Conservation (phyloP, 2,797 vertebrate species). For the Spatula clypeata region DNA sequence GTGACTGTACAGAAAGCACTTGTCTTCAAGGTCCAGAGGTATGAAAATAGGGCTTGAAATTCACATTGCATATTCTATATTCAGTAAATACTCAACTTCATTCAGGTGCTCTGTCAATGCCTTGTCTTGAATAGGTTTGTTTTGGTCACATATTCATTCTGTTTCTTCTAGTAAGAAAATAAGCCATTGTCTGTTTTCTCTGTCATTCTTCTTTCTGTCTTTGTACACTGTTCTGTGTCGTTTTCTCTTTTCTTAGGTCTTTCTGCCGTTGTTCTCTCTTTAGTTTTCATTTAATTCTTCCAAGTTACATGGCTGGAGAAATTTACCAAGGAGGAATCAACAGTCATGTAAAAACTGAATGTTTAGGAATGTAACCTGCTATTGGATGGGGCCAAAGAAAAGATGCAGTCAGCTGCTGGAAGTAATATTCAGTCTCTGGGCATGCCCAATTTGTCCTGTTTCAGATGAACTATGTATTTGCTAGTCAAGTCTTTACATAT, state of each 20-base stretch:
- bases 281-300: fast-evolving
- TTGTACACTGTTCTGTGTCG: not conserved
- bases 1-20: not conserved
- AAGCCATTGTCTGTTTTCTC: not conserved
- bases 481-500: not conserved
- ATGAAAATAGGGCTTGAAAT: not conserved
- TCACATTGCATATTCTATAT: not conserved
- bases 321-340: not conserved
- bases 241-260: not conserved
- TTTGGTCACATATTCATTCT: not conserved
- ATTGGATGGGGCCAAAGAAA: not conserved
- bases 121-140: not conserved
- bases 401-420: not conserved
- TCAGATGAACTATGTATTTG: not conserved
- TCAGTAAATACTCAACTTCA: not conserved
- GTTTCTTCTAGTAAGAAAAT: not conserved
- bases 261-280: not conserved
- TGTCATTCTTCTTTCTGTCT: not conserved
- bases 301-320: not conserved
- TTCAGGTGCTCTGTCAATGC: not conserved
- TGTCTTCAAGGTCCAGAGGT: not conserved
- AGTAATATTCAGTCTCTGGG: not conserved
- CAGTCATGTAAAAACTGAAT: not conserved
- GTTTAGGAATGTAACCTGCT: not conserved
- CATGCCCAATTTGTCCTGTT: not conserved